Base-by-base conservation (phyloP, 2,113 vertebrate genomes). In the Bucco capensis region DNA sequence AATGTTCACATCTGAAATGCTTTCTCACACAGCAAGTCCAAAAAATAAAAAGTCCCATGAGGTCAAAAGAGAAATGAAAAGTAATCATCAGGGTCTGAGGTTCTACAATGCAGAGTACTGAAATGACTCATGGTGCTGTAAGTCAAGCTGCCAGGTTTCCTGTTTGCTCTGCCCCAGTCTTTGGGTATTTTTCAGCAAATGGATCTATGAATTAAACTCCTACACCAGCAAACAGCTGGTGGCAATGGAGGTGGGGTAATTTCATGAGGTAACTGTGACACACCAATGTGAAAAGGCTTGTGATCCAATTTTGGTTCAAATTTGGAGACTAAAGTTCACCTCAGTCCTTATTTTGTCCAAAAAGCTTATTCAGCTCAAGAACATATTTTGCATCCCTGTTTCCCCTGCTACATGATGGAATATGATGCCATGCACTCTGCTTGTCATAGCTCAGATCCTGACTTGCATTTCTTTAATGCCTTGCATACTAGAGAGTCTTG, bases 371-470 rank as follows among this genome's bases (percentile, higher is more conserved):
- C 88, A 95, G 80, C 77, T 62, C 24, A 79, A 83, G 74, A 87
- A 89, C 74, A 80, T 85, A 87, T 62, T 96, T 93, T 79, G 67
- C 81, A 93, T 89, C 92, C 67, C 58, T 82, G 4, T 93, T 90
- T 92, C 83, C 81, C 87, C 51, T 53, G 27, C 81, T 87, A 71
- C 74, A 56, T 1, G 7, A 56, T 83, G 89, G 71, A 95, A 95
- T 85, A 95, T 70, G 96, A 96, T 93, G 89, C 96, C 67, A 4
- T 37, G 33, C 62, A 37, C 78, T 90, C 81, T 90, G 77, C 80
- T 85, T 94, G 67, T 95, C 86, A 87, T 87, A 93, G 88, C 86
- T 88, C 65, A 78, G 90, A 93, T 90, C 74, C 91, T 87, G 75
- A 38, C 90, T 86, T 92, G 40, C 92, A 95, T 96, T 93, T 91